Evolutionary conservation across 1,140 invertebrate genomes (phyloP).

Genomic region (Sycophaga agraensis): DNA sequence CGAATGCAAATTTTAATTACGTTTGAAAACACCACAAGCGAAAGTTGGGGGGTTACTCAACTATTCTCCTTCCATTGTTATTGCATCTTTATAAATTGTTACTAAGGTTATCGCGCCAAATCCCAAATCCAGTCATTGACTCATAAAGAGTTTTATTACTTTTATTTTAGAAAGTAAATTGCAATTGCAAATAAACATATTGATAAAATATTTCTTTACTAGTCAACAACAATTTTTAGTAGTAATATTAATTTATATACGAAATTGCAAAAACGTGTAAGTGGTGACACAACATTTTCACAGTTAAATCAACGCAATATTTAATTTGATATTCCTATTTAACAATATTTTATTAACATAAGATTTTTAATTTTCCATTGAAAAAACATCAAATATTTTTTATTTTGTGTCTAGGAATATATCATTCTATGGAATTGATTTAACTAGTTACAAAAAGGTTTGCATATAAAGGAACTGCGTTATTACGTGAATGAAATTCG

Average conservation of each 20-base stretch:
- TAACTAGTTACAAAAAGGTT: neutral
- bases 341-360: too few species aligned
- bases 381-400: too few species aligned
- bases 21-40: conserved; percentile 17
- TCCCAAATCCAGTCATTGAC: conserved; percentile 11
- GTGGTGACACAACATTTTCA: conserved; percentile 5
- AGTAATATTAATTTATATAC: conserved; percentile 15
- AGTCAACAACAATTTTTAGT: conserved; percentile 17
- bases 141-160: conserved; percentile 2
- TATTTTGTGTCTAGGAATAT: too few species aligned
- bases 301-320: conserved; percentile 8
- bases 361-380: too few species aligned
- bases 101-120: conserved; percentile 3
- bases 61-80: neutral
- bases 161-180: too few species aligned
- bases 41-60: neutral
- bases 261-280: conserved; percentile 16
- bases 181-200: too few species aligned
- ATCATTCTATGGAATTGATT: neutral
- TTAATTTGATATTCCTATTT: too few species aligned
- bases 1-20: conserved; percentile 20
- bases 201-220: too few species aligned
- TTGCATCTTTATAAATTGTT: neutral
- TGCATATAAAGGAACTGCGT: neutral
- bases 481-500: neutral